These are phyloP conservation scores for Podarcis lilfordi DNA, from an alignment of 2,797 vertebrate genomes.

Conservation along the genomic window DNA sequence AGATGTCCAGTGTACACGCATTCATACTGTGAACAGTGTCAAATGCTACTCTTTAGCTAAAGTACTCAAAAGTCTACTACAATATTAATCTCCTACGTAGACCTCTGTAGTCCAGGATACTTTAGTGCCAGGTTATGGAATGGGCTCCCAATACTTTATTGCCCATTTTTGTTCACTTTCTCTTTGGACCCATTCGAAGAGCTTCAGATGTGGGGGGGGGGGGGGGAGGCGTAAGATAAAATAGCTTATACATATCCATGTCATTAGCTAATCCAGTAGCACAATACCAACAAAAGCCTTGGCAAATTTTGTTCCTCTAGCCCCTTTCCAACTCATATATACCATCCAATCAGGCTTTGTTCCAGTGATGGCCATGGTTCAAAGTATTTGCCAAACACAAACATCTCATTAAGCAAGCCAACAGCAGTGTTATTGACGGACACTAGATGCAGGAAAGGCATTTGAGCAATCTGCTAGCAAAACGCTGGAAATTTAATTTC, in stretches of 20 bases:
- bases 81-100: background rate
- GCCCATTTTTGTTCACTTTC: background rate
- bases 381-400: constrained; percentile 33
- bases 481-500: constrained; percentile 27
- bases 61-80: background rate
- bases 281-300: constrained; percentile 16
- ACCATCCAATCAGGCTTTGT: constrained; percentile 28
- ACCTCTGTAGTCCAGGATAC: background rate
- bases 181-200: background rate
- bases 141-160: background rate
- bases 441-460: constrained; percentile 18
- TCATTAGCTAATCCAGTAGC: constrained; percentile 8
- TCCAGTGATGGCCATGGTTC: constrained; percentile 25
- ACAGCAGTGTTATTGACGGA: constrained; percentile 13
- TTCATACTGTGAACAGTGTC: background rate
- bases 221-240: constrained; percentile 6
- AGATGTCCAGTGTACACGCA: background rate
- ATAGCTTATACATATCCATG: background rate
- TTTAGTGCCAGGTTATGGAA: background rate
- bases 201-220: background rate
- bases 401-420: constrained; percentile 18
- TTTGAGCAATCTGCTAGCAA: constrained; percentile 28
- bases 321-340: constrained; percentile 15
- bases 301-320: background rate
- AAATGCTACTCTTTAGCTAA: background rate